Conservation (phyloP, 2,888 invertebrate genomes). For the Alcis repandata region DNA sequence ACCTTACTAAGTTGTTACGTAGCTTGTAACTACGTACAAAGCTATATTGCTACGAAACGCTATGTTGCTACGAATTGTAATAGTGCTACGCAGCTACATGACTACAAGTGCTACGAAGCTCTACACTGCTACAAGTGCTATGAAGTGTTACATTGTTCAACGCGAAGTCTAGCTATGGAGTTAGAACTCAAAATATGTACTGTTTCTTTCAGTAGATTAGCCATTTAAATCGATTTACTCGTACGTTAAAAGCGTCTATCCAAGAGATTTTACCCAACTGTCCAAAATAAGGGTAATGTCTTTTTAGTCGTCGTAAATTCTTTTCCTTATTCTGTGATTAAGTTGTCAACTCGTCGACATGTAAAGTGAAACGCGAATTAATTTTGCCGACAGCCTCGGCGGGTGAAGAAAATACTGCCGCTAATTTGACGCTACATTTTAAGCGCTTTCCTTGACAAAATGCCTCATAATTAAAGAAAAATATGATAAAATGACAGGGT, state of each 20-base stretch:
- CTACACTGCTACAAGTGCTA: not conserved
- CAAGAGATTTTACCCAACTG: not conserved
- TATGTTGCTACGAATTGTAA: not conserved
- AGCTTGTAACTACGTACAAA: not conserved
- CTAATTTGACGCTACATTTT: constrained; percentile 21
- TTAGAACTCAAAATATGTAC: no score
- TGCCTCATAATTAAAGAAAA: constrained; percentile 8
- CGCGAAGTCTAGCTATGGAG: not conserved
- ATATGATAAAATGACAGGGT: not conserved
- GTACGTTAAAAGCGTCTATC: no score
- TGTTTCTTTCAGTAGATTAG: no score
- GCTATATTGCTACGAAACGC: not conserved
- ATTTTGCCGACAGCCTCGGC: constrained; percentile 15
- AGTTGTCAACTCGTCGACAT: constrained; percentile 31
- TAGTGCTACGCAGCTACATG: not conserved
- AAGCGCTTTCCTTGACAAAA: constrained; percentile 10
- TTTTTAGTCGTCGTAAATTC: not conserved
- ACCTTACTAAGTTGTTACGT: no score
- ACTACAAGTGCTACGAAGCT: not conserved
- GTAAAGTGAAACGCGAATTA: constrained; percentile 32
- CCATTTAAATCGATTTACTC: no score
- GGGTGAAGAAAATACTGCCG: constrained; percentile 17
- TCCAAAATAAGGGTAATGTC: not conserved
- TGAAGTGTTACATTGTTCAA: not conserved
- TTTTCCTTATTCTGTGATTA: constrained; percentile 13